Base-by-base conservation (phyloP, 2,888 invertebrate species). In the Cacoxenus indagator region DNA sequence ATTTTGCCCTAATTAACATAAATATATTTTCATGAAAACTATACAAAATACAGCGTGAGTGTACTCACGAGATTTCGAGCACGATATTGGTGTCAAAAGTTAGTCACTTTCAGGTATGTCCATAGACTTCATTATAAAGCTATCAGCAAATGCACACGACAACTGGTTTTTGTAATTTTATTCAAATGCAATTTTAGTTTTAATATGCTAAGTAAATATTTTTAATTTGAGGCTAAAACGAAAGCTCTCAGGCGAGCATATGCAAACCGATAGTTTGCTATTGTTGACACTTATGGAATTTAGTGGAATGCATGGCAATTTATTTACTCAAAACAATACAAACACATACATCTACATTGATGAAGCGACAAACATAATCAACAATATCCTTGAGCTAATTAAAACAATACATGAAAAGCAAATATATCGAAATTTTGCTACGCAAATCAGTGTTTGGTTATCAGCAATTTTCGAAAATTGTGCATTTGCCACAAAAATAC, bases 311-410 rank as follows among this genome's bases (percentile, higher is more conserved):
- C 37, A 37, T 37, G 8, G 1, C 37, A 8, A 11, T 37, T 37
- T 37, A 37, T 37, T 37, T 37, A 37, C 14, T 37, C 37, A 37
- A 37, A 37, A 2, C 2, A 8, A 37, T 14, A 37, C 37, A 37
- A 1, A 37, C 37, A 37, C 3, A 37, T 1, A 37, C 37, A 2
- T 37, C 9, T 37, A 37, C 37, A 37, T 14, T 14, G 14, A 37
- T 14, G 37, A 2, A 4, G 9, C 8, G 37, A 11, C 14, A 6
- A 59, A 22, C 19, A 31, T 59, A 59, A 59, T 37, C 31, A 31
- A 29, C 27, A 29, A 59, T 31, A 59, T 59, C 59, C 59, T 59
- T 59, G 59, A 59, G 59, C 57, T 57, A 27, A 57, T 57, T 57
- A 27, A 57, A 57, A 27, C 29, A 27, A 27, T 57, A 27, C 19